Conservation (phyloP, 2,113 vertebrate genomes). For the Megaceryle maxima region DNA sequence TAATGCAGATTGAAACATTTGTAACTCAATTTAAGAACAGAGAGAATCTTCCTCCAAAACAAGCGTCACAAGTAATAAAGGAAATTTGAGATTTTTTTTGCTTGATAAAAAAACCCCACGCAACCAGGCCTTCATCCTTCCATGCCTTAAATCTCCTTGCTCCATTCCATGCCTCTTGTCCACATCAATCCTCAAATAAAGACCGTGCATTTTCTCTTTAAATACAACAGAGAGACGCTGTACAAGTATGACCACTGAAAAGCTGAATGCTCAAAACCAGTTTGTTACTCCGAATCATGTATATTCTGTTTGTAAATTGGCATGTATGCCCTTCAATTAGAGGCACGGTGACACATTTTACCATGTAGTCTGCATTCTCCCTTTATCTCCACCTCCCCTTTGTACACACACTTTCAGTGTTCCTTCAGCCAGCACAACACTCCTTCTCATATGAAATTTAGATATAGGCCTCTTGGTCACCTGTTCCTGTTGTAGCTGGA, state of each 20-base stretch:
- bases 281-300: neutral
- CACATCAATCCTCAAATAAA: neutral
- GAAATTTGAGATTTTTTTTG: neutral
- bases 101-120: neutral
- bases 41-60: neutral
- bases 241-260: neutral
- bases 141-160: neutral
- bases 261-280: neutral
- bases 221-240: neutral
- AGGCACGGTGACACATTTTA: neutral
- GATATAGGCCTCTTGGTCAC: slow-evolving; percentile 48
- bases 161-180: neutral
- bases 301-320: neutral
- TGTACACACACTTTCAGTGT: neutral
- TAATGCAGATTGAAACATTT: neutral
- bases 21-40: neutral
- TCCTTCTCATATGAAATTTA: slow-evolving; percentile 35
- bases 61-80: neutral
- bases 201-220: neutral
- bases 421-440: neutral
- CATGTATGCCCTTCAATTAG: neutral
- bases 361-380: neutral
- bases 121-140: neutral
- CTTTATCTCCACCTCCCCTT: slow-evolving; percentile 8
- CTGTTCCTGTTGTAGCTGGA: slow-evolving; percentile 7